Percentiles rank a stretch among this genome's conserved stretches.
Evolutionary conservation across 1,140 invertebrate species (phyloP).

Genomic region (Rhyacophila brunnea): DNA sequence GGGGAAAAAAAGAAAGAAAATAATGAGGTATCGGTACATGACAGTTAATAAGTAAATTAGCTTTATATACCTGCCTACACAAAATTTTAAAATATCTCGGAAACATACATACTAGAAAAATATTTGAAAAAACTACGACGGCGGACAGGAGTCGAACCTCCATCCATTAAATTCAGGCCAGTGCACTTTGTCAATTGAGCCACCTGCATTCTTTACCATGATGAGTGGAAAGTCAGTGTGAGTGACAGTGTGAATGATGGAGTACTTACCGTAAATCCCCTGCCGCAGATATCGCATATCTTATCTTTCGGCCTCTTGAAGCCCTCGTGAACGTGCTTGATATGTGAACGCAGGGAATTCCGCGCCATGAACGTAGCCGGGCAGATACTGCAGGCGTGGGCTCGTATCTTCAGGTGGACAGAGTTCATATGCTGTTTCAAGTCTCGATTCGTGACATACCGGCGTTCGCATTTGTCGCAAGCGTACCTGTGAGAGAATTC

Average conservation of each 20-base stretch:
- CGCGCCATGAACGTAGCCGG: constrained; percentile 1
- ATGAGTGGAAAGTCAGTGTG: too few species aligned
- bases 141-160: too few species aligned
- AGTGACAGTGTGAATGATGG: too few species aligned
- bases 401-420: neutral
- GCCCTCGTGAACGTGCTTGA: neutral
- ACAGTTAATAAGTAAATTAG: too few species aligned
- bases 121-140: too few species aligned
- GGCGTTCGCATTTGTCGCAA: neutral
- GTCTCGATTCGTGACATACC: neutral
- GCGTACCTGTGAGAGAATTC: neutral
- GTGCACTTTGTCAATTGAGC: too few species aligned
- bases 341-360: neutral
- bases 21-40: too few species aligned
- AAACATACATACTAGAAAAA: too few species aligned
- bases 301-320: neutral
- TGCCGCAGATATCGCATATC: neutral
- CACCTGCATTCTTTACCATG: too few species aligned
- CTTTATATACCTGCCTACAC: too few species aligned
- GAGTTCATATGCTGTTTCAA: neutral
- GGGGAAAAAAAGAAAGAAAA: neutral
- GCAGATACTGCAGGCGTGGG: neutral
- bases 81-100: too few species aligned
- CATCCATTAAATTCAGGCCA: too few species aligned
- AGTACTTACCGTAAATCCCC: neutral